These are phyloP conservation scores for Vulpes lagopus DNA, from an alignment of 2,113 vertebrate species.

Conservation along the genomic window DNA sequence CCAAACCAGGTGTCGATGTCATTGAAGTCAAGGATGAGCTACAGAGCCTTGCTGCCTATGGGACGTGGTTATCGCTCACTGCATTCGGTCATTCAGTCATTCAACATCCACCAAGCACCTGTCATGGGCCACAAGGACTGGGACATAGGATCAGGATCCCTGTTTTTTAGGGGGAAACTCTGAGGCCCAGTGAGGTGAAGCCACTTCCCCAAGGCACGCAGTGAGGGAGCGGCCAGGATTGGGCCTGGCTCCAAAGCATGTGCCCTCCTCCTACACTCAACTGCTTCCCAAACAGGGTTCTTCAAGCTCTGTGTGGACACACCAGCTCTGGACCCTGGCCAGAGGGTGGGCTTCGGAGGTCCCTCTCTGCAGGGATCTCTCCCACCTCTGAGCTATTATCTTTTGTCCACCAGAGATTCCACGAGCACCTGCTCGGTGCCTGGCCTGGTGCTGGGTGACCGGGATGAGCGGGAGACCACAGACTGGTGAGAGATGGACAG, in stretches of 20 bases:
- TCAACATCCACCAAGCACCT: neutral
- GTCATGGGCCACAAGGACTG: no score
- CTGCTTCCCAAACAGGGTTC: neutral
- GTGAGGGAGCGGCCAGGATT: neutral
- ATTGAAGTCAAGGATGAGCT: neutral
- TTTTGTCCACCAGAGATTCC: neutral
- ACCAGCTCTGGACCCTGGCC: neutral
- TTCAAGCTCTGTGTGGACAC: accelerated
- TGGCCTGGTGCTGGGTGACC: neutral
- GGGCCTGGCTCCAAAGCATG: neutral
- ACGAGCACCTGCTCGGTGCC: neutral
- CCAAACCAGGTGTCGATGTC: neutral
- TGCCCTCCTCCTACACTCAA: neutral
- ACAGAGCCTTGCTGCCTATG: neutral
- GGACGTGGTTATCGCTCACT: accelerated
- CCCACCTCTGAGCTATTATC: neutral
- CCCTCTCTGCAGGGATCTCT: neutral
- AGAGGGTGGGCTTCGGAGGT: neutral
- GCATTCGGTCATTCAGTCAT: neutral
- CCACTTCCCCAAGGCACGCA: neutral
- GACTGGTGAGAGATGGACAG: neutral
- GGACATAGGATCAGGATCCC: neutral
- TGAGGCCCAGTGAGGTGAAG: neutral
- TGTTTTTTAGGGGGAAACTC: neutral
- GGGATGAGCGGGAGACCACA: neutral